Conservation (phyloP, 2,797 vertebrate genomes). For the Hyperoplus lanceolatus region DNA sequence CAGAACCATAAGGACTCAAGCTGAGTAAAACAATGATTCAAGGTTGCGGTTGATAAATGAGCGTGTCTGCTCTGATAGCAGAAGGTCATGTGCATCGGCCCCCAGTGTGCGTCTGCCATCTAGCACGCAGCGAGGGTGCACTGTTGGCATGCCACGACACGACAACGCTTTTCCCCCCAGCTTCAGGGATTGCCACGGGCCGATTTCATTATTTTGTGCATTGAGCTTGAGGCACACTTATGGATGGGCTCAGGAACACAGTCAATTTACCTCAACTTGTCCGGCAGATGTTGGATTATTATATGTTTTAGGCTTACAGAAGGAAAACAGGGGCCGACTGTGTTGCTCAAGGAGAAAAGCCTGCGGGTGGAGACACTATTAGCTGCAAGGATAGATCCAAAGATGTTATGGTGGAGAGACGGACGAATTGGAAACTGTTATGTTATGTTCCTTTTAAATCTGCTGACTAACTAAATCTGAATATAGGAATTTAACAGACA, state of each 20-base stretch:
- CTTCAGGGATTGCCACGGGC: constrained; percentile 31
- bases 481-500: too few species aligned
- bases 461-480: background rate
- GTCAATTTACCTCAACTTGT: constrained; percentile 61
- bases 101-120: constrained; percentile 81
- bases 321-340: constrained; percentile 27
- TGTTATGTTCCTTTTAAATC: constrained; percentile 22
- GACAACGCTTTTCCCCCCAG: constrained; percentile 40
- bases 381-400: constrained; percentile 5
- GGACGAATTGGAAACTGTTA: constrained; percentile 6
- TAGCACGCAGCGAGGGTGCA: constrained; percentile 78
- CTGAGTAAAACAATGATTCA: constrained; percentile 85
- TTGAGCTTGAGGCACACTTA: constrained; percentile 33
- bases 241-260: constrained; percentile 50
- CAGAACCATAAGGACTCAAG: constrained; percentile 75
- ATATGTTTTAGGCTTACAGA: constrained; percentile 25
- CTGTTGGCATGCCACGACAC: constrained; percentile 65
- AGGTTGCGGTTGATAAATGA: constrained; percentile 84
- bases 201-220: constrained; percentile 55
- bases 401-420: constrained; percentile 23
- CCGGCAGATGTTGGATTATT: constrained; percentile 56
- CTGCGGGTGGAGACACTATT: background rate
- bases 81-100: constrained; percentile 82
- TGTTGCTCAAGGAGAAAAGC: constrained; percentile 22
- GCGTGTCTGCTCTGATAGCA: constrained; percentile 80